A percentile compares a stretch with the other conserved stretches of the same genome.
These are phyloP conservation scores for Antennarius striatus DNA, from an alignment of 2,113 vertebrate species.

Conservation along the genomic window DNA sequence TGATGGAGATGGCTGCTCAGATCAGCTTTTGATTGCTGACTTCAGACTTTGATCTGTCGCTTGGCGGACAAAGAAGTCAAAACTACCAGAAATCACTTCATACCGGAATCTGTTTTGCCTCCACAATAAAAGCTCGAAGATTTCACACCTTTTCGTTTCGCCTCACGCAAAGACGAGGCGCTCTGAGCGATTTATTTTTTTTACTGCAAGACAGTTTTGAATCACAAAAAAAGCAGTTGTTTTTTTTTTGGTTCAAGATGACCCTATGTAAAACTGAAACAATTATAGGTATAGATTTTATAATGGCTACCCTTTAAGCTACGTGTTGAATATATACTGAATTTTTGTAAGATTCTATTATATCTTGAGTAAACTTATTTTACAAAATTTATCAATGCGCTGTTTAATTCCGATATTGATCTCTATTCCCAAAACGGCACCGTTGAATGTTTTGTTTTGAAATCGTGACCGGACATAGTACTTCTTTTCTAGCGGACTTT, in stretches of 20 bases:
- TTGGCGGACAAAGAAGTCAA: slow-evolving; percentile 29
- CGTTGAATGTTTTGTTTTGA: slow-evolving; percentile 40
- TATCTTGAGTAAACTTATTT: not conserved
- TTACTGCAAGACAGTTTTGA: too few relatives aligned
- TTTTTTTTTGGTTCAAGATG: too few relatives aligned
- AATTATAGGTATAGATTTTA: too few relatives aligned
- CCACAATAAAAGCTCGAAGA: slow-evolving; percentile 41
- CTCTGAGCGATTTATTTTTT: not conserved
- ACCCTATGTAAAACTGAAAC: too few relatives aligned
- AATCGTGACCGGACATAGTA: slow-evolving; percentile 26
- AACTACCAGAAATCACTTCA: not conserved
- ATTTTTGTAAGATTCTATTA: too few relatives aligned
- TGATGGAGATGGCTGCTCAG: not conserved
- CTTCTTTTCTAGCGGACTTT: not conserved
- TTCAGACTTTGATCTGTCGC: slow-evolving; percentile 47
- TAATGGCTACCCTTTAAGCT: too few relatives aligned
- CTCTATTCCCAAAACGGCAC: not conserved
- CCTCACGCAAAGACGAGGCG: not conserved
- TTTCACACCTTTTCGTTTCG: not conserved
- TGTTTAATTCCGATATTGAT: too few relatives aligned
- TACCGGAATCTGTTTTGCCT: slow-evolving; percentile 9
- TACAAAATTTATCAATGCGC: too few relatives aligned
- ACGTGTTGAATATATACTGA: too few relatives aligned
- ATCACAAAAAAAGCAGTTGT: too few relatives aligned
- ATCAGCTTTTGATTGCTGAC: slow-evolving; percentile 47